A percentile compares a stretch with the other conserved stretches of the same genome.
Evolutionary conservation across 2,888 invertebrate genomes (phyloP).

Genomic region (Patella ulyssiponensis): DNA sequence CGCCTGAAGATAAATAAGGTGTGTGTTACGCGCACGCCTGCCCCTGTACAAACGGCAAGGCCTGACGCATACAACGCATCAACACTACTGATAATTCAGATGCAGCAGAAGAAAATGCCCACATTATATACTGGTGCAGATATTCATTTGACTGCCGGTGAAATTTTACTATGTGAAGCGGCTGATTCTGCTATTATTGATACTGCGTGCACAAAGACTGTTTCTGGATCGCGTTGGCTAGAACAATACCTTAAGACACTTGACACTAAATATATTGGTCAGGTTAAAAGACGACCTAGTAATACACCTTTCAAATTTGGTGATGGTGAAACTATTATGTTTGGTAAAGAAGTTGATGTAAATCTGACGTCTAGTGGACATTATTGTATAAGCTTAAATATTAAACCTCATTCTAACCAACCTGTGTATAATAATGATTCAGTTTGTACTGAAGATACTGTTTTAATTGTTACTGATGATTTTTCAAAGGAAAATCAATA

Average conservation of each 20-base stretch:
- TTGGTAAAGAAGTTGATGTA: conserved; percentile 1
- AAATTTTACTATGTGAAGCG: too few relatives aligned
- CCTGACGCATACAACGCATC: not conserved
- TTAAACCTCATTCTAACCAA: not conserved
- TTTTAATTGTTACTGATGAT: conserved; percentile 6
- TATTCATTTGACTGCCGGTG: not conserved
- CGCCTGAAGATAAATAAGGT: too few relatives aligned
- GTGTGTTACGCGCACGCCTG: too few relatives aligned
- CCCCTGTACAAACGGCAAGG: too few relatives aligned
- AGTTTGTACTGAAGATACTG: not conserved
- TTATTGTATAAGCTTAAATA: not conserved
- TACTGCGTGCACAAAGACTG: too few relatives aligned
- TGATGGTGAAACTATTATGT: conserved; percentile 9
- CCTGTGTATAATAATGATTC: not conserved
- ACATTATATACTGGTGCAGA: not conserved
- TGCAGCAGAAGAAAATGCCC: not conserved
- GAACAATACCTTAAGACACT: too few relatives aligned
- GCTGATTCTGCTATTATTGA: too few relatives aligned
- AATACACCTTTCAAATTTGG: not conserved
- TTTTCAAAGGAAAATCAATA: not conserved
- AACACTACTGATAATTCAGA: not conserved
- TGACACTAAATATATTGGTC: too few relatives aligned
- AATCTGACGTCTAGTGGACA: conserved; percentile 7
- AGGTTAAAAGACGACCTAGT: too few relatives aligned
- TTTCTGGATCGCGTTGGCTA: too few relatives aligned